Evolutionary conservation across 2,888 invertebrate genomes (phyloP).

Genomic region (Hyles lineata): DNA sequence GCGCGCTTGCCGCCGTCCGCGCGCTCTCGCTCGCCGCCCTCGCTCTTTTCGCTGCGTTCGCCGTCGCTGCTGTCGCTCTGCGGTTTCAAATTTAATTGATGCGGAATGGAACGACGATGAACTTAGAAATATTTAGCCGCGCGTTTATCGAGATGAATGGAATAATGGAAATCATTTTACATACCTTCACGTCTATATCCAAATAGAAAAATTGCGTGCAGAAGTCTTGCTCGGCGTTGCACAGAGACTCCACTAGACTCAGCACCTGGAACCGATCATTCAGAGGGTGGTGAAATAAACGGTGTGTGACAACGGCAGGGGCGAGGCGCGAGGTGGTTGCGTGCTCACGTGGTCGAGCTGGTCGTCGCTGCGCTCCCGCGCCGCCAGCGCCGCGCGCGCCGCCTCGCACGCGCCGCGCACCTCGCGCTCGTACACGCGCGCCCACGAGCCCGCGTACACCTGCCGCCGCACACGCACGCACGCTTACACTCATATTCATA

Average conservation of each 20-base stretch:
- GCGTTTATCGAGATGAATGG: too few species aligned
- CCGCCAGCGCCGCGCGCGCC: conserved; percentile 83
- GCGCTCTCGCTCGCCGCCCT: conserved; percentile 44
- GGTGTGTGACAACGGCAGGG: background rate
- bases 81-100: background rate
- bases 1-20: conserved; percentile 46
- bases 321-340: background rate
- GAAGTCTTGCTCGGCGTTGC: conserved; percentile 97
- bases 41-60: conserved; percentile 49
- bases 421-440: conserved; percentile 95
- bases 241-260: conserved; percentile 94
- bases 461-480: conserved; percentile 34
- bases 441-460: conserved; percentile 91
- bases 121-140: background rate
- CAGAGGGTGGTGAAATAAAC: background rate
- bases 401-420: conserved; percentile 91
- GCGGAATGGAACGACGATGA: too few species aligned
- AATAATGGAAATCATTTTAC: too few species aligned
- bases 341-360: conserved; percentile 53
- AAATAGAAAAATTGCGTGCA: conserved; percentile 96
- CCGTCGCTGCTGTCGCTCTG: conserved; percentile 55
- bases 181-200: conserved; percentile 81
- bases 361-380: conserved; percentile 54
- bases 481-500: background rate
- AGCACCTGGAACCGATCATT: conserved; percentile 85